Evolutionary conservation across 2,888 invertebrate species (phyloP).

Genomic region (Drosophila colorata): DNA sequence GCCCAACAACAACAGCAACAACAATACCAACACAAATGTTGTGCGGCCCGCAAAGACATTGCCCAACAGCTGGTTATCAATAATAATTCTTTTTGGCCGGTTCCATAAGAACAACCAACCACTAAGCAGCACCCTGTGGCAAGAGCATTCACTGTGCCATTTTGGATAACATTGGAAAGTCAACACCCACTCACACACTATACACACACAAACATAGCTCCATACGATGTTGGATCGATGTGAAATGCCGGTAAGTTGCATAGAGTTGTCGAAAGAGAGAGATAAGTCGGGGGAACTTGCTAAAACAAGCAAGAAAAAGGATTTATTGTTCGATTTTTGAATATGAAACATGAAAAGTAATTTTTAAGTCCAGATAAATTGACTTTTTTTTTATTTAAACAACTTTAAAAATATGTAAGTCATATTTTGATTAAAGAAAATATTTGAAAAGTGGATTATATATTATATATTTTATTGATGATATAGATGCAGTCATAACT

Average conservation of each 20-base stretch:
- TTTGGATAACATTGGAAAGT: slow-evolving; percentile 57
- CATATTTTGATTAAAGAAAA: too few species aligned
- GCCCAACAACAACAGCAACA: slow-evolving; percentile 38
- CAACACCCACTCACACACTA: slow-evolving; percentile 21
- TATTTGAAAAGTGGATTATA: too few species aligned
- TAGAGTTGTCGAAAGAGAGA: slow-evolving; percentile 1
- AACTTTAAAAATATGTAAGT: too few species aligned
- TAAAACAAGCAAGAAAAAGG: neutral
- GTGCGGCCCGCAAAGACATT: slow-evolving; percentile 71
- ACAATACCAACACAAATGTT: slow-evolving; percentile 75
- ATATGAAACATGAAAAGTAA: neutral
- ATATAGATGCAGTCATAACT: too few species aligned
- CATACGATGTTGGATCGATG: slow-evolving; percentile 83
- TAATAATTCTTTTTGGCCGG: slow-evolving; percentile 60
- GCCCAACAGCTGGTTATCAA: slow-evolving; percentile 69
- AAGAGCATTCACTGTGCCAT: slow-evolving; percentile 47
- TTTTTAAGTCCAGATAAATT: neutral
- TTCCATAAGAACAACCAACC: slow-evolving; percentile 58
- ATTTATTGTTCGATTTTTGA: slow-evolving; percentile 8
- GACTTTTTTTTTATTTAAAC: too few species aligned
- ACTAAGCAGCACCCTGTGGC: slow-evolving; percentile 51
- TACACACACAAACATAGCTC: slow-evolving; percentile 37
- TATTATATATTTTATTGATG: too few species aligned
- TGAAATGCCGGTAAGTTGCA: slow-evolving; percentile 83
- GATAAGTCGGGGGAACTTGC: neutral